Evolutionary conservation across 2,797 vertebrate genomes (phyloP).

Genomic region (Ispidina lecontei): DNA sequence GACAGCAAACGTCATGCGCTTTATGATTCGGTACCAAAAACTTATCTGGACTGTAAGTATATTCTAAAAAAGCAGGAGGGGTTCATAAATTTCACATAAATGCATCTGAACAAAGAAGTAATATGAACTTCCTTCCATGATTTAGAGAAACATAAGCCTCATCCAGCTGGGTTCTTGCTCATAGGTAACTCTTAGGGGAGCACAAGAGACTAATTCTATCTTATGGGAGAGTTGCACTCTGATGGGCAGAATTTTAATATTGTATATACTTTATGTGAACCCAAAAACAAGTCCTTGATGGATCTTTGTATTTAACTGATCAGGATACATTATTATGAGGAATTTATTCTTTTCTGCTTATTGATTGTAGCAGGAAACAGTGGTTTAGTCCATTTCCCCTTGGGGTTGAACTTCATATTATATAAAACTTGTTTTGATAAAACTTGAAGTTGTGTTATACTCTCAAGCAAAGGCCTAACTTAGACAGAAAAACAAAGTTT

Average conservation of each 20-base stretch:
- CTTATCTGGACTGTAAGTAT: constrained; percentile 92
- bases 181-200: not conserved
- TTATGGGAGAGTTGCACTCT: not conserved
- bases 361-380: not conserved
- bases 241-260: not conserved
- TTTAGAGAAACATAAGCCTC: not conserved
- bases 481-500: not conserved
- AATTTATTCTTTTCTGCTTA: not conserved
- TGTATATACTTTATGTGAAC: not conserved
- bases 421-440: not conserved
- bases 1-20: constrained; percentile 89
- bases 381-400: not conserved
- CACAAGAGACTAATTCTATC: not conserved
- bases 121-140: not conserved
- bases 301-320: not conserved
- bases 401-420: not conserved
- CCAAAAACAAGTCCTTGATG: not conserved
- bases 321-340: not conserved
- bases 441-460: not conserved
- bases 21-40: constrained; percentile 92
- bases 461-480: not conserved
- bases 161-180: not conserved
- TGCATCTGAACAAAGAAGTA: not conserved
- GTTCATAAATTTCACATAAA: not conserved
- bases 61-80: not conserved